phyloP scores from a whole-genome alignment of 2,797 vertebrate species.

The Aulostomus chinensis region DNA sequence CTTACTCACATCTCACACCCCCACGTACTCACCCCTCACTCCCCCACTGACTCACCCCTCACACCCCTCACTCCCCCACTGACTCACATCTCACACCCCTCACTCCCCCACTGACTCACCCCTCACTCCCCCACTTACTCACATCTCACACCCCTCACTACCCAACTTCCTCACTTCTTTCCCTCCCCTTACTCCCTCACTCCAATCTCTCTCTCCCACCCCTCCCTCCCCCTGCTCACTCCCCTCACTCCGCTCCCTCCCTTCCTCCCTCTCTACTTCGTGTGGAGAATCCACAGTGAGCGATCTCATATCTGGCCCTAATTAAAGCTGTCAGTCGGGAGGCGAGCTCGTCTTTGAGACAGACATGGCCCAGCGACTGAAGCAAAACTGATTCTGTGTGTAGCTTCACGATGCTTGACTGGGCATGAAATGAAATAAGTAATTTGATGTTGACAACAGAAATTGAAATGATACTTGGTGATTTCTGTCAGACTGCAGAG shows the following conservation, averaged over 20 bases:
- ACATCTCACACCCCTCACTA: too few species aligned
- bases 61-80: too few species aligned
- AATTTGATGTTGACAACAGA: slow-evolving; percentile 98
- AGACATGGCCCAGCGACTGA: slow-evolving; percentile 92
- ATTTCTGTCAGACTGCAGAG: slow-evolving; percentile 82
- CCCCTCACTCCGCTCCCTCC: slow-evolving; percentile 21
- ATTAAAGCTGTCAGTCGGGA: slow-evolving; percentile 98
- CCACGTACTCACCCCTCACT: too few species aligned
- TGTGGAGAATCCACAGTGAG: slow-evolving; percentile 83
- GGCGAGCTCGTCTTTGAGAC: slow-evolving; percentile 87
- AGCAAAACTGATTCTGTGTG: slow-evolving; percentile 92
- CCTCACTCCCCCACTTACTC: too few species aligned
- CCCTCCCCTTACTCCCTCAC: too few species aligned
- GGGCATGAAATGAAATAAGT: slow-evolving; percentile 99
- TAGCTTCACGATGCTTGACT: slow-evolving; percentile 94
- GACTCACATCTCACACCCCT: too few species aligned
- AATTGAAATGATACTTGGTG: slow-evolving; percentile 97
- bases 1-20: too few species aligned
- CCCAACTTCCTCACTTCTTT: too few species aligned
- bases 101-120: too few species aligned
- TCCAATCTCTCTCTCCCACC: too few species aligned
- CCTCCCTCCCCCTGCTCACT: slow-evolving; percentile 13
- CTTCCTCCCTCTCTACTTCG: slow-evolving; percentile 56
- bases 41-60: too few species aligned
- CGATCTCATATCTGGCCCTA: slow-evolving; percentile 93